Evolutionary conservation across 1,140 invertebrate species (phyloP).

Genomic region (Drosophila nikananu): DNA sequence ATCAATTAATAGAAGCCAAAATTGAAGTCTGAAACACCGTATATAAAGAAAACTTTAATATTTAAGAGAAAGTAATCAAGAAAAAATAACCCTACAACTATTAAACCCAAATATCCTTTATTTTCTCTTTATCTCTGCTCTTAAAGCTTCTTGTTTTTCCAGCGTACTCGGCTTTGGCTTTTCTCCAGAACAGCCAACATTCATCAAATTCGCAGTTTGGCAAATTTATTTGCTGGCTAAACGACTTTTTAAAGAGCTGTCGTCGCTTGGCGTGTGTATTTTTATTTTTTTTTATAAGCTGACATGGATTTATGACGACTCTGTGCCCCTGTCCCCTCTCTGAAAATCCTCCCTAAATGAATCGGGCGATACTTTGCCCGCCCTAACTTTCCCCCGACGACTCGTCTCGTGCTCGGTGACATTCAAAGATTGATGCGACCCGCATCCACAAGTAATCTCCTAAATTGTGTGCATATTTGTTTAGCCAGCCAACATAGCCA

Average conservation of each 20-base stretch:
- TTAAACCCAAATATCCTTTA: background rate
- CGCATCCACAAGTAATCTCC: conserved; percentile 74
- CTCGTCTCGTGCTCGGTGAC: conserved; percentile 60
- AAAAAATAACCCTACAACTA: background rate
- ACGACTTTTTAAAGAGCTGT: conserved; percentile 78
- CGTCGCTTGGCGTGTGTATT: conserved; percentile 50
- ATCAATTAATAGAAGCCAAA: background rate
- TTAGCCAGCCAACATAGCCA: conserved; percentile 50
- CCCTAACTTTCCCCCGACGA: conserved; percentile 15
- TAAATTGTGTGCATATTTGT: conserved; percentile 75
- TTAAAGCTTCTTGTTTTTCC: conserved; percentile 4
- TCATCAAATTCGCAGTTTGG: conserved; percentile 61
- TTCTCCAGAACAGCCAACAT: conserved; percentile 26
- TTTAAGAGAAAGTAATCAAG: background rate
- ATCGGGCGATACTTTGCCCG: background rate
- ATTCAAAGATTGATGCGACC: conserved; percentile 78
- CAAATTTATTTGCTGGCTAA: conserved; percentile 62
- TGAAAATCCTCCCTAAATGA: conserved; percentile 8
- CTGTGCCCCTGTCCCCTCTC: background rate
- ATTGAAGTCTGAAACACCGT: background rate
- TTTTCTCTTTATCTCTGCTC: background rate
- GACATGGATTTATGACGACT: conserved; percentile 76
- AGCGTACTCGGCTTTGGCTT: background rate
- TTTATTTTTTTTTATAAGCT: conserved; percentile 50
- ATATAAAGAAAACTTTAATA: background rate